Percentiles rank a stretch among this genome's conserved stretches.
These are phyloP conservation scores for Corythornis vintsioides DNA, from an alignment of 2,113 vertebrate species.

Conservation along the genomic window DNA sequence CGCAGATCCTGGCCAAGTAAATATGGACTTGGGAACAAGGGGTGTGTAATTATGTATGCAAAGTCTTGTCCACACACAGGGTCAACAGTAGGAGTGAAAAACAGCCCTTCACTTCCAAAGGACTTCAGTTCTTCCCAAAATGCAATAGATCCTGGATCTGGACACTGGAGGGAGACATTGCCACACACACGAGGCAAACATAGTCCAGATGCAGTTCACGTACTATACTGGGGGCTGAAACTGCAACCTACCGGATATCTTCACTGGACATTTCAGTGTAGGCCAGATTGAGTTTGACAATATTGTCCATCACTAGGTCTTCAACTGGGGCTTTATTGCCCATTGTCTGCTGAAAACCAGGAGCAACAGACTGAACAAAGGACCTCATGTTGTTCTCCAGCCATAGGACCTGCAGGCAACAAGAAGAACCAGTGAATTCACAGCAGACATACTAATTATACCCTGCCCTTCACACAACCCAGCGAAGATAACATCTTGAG, in stretches of 20 bases:
- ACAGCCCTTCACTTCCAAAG: neutral
- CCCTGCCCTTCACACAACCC: neutral
- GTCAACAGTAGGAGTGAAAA: neutral
- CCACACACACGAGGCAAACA: neutral
- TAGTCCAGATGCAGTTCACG: neutral
- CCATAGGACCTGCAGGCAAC: constrained; percentile 82
- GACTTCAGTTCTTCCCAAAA: neutral
- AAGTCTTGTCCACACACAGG: neutral
- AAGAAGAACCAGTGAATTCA: neutral
- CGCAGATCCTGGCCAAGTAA: neutral
- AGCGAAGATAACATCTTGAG: neutral
- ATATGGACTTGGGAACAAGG: neutral
- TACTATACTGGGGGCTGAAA: neutral
- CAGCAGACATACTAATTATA: neutral
- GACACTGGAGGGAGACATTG: constrained; percentile 61
- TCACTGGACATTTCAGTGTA: constrained; percentile 84
- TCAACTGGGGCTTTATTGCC: constrained; percentile 74
- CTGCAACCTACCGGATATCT: constrained; percentile 80
- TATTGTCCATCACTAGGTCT: constrained; percentile 73
- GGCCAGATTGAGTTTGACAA: constrained; percentile 84
- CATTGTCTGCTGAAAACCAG: constrained; percentile 82
- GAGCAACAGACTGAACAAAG: constrained; percentile 74
- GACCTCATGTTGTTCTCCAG: constrained; percentile 75
- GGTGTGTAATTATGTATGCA: neutral
- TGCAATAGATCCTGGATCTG: neutral